Percentiles rank a stretch among this genome's conserved stretches.
Conservation (phyloP, 2,113 vertebrate genomes). For the Neogale vison region DNA sequence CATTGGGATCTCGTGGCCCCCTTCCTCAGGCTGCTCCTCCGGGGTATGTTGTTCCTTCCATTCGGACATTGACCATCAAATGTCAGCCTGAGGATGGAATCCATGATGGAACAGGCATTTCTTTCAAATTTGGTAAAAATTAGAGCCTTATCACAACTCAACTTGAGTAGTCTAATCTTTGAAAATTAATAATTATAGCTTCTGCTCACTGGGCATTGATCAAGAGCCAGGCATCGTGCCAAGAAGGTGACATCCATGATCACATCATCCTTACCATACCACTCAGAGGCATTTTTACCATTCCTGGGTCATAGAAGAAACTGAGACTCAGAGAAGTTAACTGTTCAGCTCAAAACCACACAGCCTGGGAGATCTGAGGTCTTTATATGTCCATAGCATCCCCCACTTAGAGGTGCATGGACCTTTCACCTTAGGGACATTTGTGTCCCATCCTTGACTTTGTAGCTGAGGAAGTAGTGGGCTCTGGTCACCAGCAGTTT, state of each 20-base stretch:
- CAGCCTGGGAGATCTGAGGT: neutral
- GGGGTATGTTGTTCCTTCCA: neutral
- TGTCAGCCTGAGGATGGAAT: neutral
- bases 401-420: neutral
- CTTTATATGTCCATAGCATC: neutral
- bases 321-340: neutral
- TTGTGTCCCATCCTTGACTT: no score
- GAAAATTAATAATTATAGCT: neutral
- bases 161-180: neutral
- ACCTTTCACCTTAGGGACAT: accelerated
- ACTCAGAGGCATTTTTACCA: no score
- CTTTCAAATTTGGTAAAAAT: neutral
- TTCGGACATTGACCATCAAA: neutral
- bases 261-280: neutral
- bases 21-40: neutral
- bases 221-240: neutral
- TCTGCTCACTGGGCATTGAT: neutral
- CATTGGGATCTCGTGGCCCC: no score
- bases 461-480: no score
- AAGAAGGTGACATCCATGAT: accelerated
- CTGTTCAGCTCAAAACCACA: neutral
- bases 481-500: accelerated
- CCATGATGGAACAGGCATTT: neutral
- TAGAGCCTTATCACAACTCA: neutral
- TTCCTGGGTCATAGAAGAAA: neutral